Evolutionary conservation across 2,797 vertebrate species (phyloP).

Genomic region (Gymnothorax reevesii): DNA sequence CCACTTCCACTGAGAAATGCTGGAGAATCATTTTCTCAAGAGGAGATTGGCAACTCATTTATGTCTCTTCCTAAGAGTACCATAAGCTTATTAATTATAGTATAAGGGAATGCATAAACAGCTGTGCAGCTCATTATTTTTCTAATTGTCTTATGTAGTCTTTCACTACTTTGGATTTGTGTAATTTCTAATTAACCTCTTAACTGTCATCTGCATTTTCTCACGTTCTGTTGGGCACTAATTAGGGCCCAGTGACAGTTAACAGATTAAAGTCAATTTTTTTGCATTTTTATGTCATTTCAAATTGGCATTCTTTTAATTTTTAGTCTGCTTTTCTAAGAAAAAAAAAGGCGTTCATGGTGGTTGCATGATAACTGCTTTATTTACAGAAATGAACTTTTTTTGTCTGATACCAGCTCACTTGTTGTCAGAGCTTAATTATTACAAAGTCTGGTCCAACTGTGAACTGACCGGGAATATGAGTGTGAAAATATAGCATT

Average conservation of each 20-base stretch:
- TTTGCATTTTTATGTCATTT: background rate
- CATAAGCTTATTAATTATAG: background rate
- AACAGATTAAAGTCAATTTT: too few species aligned
- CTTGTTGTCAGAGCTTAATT: background rate
- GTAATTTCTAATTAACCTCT: too few species aligned
- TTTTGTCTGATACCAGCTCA: background rate
- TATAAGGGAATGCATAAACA: background rate
- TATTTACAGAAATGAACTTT: background rate
- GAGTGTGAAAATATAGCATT: background rate
- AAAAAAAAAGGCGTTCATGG: background rate
- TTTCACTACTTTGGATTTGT: too few species aligned
- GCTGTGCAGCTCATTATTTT: slow-evolving; percentile 1
- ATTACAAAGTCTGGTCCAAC: background rate
- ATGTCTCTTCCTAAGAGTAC: background rate
- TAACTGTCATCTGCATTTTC: too few species aligned
- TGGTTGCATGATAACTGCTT: background rate
- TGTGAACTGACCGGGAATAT: background rate
- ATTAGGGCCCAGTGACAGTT: too few species aligned
- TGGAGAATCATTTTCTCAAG: background rate
- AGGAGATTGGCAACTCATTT: background rate
- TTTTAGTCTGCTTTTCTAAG: background rate
- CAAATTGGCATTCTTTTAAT: background rate
- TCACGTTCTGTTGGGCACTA: too few species aligned
- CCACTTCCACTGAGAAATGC: background rate
- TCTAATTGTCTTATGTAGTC: background rate